phyloP scores from a whole-genome alignment of 2,888 invertebrate genomes.

The Xestia c-nigrum region DNA sequence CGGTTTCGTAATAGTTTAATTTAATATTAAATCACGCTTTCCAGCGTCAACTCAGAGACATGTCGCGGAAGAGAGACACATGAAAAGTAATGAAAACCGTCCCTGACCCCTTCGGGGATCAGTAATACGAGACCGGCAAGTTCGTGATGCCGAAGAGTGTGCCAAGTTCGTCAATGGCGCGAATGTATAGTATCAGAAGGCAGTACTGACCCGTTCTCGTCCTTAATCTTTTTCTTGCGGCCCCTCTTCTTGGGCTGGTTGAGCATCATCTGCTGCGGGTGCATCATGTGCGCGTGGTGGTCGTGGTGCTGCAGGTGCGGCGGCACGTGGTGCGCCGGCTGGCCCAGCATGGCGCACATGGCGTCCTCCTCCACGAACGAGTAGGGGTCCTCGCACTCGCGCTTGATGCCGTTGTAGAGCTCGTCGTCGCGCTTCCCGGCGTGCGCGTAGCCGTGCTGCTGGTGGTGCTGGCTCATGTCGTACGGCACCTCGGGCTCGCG shows the following conservation, averaged over 20 bases:
- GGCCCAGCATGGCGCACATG: conserved; percentile 90
- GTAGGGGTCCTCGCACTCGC: conserved; percentile 94
- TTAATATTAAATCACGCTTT: background rate
- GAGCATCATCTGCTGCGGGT: conserved; percentile 87
- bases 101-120: background rate
- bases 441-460: conserved; percentile 77
- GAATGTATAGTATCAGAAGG: conserved; percentile 1
- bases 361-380: conserved; percentile 96
- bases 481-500: conserved; percentile 86
- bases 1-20: background rate
- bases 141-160: conserved; percentile 3
- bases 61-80: background rate
- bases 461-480: conserved; percentile 87
- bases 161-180: background rate
- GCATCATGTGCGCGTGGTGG: conserved; percentile 80
- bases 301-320: conserved; percentile 82
- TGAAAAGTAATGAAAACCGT: background rate
- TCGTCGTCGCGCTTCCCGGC: conserved; percentile 82
- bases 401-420: conserved; percentile 88
- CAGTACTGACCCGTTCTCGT: conserved; percentile 90
- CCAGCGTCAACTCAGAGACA: background rate
- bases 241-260: conserved; percentile 95
- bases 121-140: background rate
- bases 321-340: conserved; percentile 76
- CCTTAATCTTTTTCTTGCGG: conserved; percentile 95